Conservation (phyloP, 1,140 invertebrate genomes). For the Monochamus saltuarius region DNA sequence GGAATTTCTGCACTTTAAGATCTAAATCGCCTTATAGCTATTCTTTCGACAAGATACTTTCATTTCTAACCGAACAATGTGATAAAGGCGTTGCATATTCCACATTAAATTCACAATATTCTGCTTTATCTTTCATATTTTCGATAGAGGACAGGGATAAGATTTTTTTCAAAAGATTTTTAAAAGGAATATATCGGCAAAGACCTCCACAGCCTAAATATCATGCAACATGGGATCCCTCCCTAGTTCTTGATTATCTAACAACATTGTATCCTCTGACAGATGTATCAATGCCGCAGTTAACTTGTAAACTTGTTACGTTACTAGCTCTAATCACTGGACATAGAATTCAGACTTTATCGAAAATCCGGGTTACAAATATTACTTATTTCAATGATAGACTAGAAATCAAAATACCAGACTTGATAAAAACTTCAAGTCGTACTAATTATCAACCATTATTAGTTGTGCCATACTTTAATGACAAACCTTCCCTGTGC, state of each 20-base stretch:
- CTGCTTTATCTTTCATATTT: not conserved
- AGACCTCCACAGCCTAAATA: too few relatives aligned
- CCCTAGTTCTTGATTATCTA: too few relatives aligned
- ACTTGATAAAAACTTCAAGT: not conserved
- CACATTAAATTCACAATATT: slow-evolving; percentile 4
- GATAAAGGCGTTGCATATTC: not conserved
- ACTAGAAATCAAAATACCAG: not conserved
- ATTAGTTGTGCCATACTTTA: not conserved
- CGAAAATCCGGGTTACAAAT: not conserved
- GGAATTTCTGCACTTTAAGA: not conserved
- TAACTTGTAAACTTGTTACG: too few relatives aligned
- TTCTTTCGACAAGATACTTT: not conserved
- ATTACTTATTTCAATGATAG: not conserved
- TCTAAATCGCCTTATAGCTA: not conserved
- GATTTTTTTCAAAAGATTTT: not conserved
- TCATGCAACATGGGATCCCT: too few relatives aligned
- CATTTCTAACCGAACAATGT: not conserved
- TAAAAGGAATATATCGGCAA: not conserved
- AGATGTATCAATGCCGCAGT: too few relatives aligned
- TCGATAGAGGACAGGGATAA: not conserved
- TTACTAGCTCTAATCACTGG: too few relatives aligned
- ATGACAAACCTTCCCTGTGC: not conserved
- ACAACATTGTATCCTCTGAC: too few relatives aligned
- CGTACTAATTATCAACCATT: not conserved
- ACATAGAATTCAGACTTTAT: not conserved